phyloP scores from a whole-genome alignment of 2,797 vertebrate species.

The Mormyrops boulengeri region DNA sequence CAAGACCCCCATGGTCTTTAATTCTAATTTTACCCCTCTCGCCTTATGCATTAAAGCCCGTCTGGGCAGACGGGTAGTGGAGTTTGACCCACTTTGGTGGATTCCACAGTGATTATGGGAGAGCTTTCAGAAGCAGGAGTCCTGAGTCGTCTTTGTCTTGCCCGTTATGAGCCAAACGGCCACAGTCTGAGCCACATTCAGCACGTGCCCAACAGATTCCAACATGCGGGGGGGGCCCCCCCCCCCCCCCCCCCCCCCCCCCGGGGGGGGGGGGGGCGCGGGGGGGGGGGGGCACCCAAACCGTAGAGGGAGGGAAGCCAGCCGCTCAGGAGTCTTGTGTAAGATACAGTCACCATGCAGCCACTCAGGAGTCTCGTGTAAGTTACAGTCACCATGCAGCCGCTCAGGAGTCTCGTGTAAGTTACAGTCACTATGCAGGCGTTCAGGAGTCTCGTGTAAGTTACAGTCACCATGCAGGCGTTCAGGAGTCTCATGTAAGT shows the following conservation, averaged over 20 bases:
- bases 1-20: conserved; percentile 19
- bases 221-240: not conserved
- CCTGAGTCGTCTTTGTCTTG: conserved; percentile 32
- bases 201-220: not conserved
- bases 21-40: conserved; percentile 58
- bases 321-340: no score
- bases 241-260: not conserved
- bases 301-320: no score
- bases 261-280: no score
- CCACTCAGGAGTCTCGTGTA: no score
- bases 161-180: not conserved
- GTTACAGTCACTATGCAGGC: no score
- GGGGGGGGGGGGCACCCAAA: no score
- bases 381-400: no score
- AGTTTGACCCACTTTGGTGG: conserved; percentile 76
- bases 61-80: conserved; percentile 62
- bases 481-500: no score
- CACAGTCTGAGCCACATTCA: conserved; percentile 3
- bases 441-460: no score
- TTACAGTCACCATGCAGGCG: no score
- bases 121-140: conserved; percentile 58
- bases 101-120: conserved; percentile 70
- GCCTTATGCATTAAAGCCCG: conserved; percentile 61
- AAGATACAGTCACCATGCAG: no score
- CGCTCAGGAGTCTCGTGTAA: no score